Conservation (phyloP, 37 sponge, comb jelly and placozoan species). For the Chondrosia reniformis region DNA sequence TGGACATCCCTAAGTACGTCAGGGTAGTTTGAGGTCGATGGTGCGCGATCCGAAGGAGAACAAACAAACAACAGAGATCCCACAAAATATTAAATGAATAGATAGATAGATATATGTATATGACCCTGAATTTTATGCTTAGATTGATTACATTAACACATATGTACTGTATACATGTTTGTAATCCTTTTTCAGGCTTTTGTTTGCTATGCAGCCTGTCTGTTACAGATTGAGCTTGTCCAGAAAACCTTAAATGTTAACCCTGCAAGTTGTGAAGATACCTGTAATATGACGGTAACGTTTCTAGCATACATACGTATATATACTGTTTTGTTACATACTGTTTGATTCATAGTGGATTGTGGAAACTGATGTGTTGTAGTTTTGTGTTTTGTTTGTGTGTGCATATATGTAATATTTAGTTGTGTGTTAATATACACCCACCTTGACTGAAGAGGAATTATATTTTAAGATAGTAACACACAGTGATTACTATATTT, state of each 20-base stretch:
- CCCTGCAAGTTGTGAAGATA: not conserved
- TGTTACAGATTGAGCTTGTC: not conserved
- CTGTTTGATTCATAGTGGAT: not conserved
- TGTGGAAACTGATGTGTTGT: slow-evolving; percentile 7
- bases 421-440: too few species aligned
- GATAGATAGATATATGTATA: not conserved
- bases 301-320: too few species aligned
- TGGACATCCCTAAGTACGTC: too few species aligned
- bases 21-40: too few species aligned
- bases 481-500: too few species aligned
- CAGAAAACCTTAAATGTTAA: not conserved
- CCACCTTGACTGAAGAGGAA: too few species aligned
- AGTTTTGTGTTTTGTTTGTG: not conserved
- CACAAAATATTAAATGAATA: too few species aligned
- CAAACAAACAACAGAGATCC: too few species aligned
- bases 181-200: slow-evolving; percentile 5
- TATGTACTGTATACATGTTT: not conserved
- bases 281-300: too few species aligned
- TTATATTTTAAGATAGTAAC: too few species aligned
- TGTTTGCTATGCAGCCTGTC: slow-evolving; percentile 16
- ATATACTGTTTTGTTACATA: not conserved
- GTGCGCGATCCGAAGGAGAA: too few species aligned
- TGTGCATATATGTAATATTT: slow-evolving; percentile 4
- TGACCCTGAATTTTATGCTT: not conserved
- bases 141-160: not conserved